Conservation (phyloP, 2,797 vertebrate genomes). For the Tenualosa ilisha region DNA sequence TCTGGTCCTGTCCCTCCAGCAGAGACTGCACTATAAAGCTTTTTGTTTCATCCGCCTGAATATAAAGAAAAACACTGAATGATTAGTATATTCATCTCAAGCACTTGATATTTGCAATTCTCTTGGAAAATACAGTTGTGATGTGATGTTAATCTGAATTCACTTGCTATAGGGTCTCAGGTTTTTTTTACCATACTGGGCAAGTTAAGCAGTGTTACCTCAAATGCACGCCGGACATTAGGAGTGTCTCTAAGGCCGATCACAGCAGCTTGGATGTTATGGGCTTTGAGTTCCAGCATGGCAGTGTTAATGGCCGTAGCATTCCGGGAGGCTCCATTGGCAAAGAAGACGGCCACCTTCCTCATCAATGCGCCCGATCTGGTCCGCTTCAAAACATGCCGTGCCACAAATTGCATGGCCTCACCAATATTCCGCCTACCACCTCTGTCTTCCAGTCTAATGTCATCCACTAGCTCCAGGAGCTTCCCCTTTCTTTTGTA, state of each 20-base stretch:
- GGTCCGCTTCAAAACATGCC: slow-evolving; percentile 81
- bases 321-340: slow-evolving; percentile 64
- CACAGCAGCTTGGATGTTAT: slow-evolving; percentile 73
- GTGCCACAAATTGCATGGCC: slow-evolving; percentile 83
- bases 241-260: slow-evolving; percentile 73
- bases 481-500: slow-evolving; percentile 67
- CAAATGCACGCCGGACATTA: slow-evolving; percentile 65
- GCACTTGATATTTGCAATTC: background rate
- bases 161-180: background rate
- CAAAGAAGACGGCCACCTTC: slow-evolving; percentile 84
- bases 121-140: background rate
- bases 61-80: slow-evolving; percentile 9
- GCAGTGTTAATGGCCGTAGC: slow-evolving; percentile 68
- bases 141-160: background rate
- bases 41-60: slow-evolving; percentile 75
- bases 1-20: slow-evolving; percentile 60
- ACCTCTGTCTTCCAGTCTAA: slow-evolving; percentile 69
- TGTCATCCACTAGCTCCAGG: slow-evolving; percentile 69
- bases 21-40: slow-evolving; percentile 71
- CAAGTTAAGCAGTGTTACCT: slow-evolving; percentile 62
- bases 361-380: slow-evolving; percentile 74
- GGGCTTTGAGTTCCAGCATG: slow-evolving; percentile 77
- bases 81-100: slow-evolving; percentile 19
- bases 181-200: background rate
- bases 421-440: slow-evolving; percentile 73